A percentile compares a stretch with the other conserved stretches of the same genome.
Evolutionary conservation across 2,797 vertebrate genomes (phyloP).

Genomic region (Poecilia gillii): DNA sequence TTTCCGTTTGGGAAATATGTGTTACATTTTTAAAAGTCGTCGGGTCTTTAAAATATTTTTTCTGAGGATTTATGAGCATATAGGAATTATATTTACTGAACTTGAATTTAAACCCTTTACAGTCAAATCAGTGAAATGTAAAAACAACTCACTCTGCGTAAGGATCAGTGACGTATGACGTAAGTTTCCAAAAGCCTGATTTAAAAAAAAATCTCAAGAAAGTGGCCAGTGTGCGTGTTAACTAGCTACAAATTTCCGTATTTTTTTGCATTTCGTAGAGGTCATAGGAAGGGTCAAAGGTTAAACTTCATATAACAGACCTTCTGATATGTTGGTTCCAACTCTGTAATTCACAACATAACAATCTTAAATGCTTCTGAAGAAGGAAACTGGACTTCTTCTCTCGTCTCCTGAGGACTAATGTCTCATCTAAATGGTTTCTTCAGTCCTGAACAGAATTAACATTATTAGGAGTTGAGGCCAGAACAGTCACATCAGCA

Average conservation of each 20-base stretch:
- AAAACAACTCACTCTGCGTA: neutral
- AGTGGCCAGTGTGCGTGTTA: neutral
- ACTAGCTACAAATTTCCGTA: no score
- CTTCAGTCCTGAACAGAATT: neutral
- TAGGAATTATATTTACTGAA: neutral
- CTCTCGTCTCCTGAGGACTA: neutral
- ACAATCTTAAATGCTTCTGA: neutral
- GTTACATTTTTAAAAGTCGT: conserved; percentile 16
- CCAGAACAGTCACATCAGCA: neutral
- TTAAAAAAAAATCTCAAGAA: neutral
- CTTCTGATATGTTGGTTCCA: neutral
- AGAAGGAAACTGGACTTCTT: neutral
- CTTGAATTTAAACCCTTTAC: neutral
- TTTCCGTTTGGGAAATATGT: neutral
- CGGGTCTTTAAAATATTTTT: neutral
- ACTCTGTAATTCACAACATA: neutral
- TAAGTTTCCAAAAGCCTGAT: neutral
- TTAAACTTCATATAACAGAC: neutral
- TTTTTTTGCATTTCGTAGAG: neutral
- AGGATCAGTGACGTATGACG: neutral
- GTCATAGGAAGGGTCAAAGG: neutral
- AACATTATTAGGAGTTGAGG: neutral
- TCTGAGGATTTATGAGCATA: neutral
- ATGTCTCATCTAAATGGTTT: neutral
- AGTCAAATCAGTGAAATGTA: neutral